Evolutionary conservation across 2,888 invertebrate species (phyloP).

Genomic region (Mythimna vitellina): DNA sequence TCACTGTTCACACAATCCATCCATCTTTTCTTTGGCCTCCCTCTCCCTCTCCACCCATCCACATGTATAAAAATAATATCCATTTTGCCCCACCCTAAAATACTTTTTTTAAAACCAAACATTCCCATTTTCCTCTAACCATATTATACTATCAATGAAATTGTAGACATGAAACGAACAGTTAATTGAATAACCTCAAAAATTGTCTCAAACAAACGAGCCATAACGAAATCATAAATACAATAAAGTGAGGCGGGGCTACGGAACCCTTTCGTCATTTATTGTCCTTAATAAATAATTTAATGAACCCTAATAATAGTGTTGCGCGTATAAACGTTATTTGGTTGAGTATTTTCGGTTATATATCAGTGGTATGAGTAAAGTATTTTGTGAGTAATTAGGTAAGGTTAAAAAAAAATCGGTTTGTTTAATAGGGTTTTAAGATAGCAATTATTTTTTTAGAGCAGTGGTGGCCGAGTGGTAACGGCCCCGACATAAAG

Average conservation of each 20-base stretch:
- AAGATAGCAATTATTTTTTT: background rate
- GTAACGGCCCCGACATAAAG: too few species aligned
- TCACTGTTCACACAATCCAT: too few species aligned
- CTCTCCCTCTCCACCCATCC: too few species aligned
- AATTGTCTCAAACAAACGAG: constrained; percentile 18
- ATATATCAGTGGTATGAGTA: constrained; percentile 22
- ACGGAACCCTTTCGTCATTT: constrained; percentile 46
- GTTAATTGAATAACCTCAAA: constrained; percentile 28
- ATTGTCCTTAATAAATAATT: constrained; percentile 56
- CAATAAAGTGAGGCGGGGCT: constrained; percentile 45
- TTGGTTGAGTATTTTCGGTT: constrained; percentile 24
- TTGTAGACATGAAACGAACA: background rate
- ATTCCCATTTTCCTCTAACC: background rate
- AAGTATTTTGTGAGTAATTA: constrained; percentile 8
- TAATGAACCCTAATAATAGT: constrained; percentile 58
- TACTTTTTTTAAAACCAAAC: background rate
- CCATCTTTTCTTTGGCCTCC: too few species aligned
- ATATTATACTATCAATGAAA: constrained; percentile 4
- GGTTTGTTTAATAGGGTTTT: background rate
- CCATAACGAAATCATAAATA: constrained; percentile 47
- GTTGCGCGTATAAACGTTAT: constrained; percentile 11
- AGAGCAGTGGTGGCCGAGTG: too few species aligned
- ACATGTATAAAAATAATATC: background rate
- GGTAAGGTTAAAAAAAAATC: background rate
- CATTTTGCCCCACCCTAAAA: background rate